Base-by-base conservation (phyloP, 1,140 invertebrate genomes). In the Leptinotarsa undecemlineata region DNA sequence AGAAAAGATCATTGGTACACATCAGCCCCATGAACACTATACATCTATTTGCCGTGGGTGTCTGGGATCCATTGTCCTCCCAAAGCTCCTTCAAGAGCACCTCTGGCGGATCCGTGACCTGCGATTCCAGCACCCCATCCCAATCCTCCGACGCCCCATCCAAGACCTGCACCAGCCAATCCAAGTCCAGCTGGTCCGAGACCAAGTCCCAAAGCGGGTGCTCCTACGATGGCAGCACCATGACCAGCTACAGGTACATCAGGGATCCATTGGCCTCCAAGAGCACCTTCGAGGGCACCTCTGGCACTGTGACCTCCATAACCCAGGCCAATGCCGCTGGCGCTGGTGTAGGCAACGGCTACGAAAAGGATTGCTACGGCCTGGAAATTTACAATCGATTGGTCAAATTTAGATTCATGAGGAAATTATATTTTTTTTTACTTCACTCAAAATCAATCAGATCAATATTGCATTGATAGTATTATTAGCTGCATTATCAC, bases 61-160 rank as follows among this genome's bases (percentile, higher is more conserved):
- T 72, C 71, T 47, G 71, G 71, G 33, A 72, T 72, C 71, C 71
- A 72, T 72, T 72, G 71, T n/a, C 71, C 71, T 72, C 71, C 71
- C 11, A 72, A 33, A 72, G 71, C 71, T 19, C 71, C 71, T 72
- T 72, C 71, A 4, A 72, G 6, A 13, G 71, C 71, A 0, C 71
- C 71, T 64, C 60, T 72, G 69, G 69, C 57, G 13, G 62, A 42
- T 51, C 68, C 47, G 4, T 48, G 47, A 21, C 47, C 68, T 42
- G 33, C 69, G 19, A 64, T 21, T 47, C 71, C 71, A 6, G 26
- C 19, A 42, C 60, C 51, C n/a, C 23, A 19, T 33, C 47, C 20
- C 2, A 51, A 47, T n/a, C 70, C 71, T 19, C 42, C 57, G 33
- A 14, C 57, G 3, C 70, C 70, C n/a, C 51, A 26, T 14, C 23